Percentiles rank a stretch among this genome's conserved stretches.
phyloP scores from a whole-genome alignment of 2,113 vertebrate genomes.

The Opisthocomus hoazin region DNA sequence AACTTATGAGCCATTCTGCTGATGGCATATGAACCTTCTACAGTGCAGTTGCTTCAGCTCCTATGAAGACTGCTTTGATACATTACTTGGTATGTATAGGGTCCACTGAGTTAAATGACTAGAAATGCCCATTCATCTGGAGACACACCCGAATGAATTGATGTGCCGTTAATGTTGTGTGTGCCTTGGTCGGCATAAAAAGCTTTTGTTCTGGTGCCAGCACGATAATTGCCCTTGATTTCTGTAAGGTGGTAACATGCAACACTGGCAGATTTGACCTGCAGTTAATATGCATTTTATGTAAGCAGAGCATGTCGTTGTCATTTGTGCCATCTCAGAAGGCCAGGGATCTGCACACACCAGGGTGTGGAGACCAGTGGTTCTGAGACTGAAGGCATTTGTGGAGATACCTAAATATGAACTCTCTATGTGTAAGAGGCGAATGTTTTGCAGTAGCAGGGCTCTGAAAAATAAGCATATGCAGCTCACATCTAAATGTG shows the following conservation, averaged over 20 bases:
- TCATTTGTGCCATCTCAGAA: neutral
- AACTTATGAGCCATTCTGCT: neutral
- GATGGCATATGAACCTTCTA: neutral
- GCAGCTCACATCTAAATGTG: neutral
- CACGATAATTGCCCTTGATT: constrained; percentile 5
- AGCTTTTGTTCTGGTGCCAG: constrained; percentile 1
- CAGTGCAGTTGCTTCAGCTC: neutral
- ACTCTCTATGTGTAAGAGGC: neutral
- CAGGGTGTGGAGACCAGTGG: neutral
- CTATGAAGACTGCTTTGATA: neutral
- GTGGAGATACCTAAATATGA: neutral
- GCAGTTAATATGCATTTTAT: constrained; percentile 8
- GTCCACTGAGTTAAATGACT: neutral
- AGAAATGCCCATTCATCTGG: constrained; percentile 9
- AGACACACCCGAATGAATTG: neutral
- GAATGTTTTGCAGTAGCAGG: neutral
- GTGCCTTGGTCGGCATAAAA: neutral
- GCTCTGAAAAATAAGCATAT: neutral
- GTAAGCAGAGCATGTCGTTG: neutral
- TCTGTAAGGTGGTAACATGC: neutral
- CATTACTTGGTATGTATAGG: neutral
- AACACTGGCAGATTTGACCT: neutral
- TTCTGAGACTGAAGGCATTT: neutral
- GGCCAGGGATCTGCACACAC: neutral
- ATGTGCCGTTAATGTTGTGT: neutral